These are phyloP conservation scores for Paratilapia polleni DNA, from an alignment of 2,113 vertebrate genomes.

Conservation along the genomic window DNA sequence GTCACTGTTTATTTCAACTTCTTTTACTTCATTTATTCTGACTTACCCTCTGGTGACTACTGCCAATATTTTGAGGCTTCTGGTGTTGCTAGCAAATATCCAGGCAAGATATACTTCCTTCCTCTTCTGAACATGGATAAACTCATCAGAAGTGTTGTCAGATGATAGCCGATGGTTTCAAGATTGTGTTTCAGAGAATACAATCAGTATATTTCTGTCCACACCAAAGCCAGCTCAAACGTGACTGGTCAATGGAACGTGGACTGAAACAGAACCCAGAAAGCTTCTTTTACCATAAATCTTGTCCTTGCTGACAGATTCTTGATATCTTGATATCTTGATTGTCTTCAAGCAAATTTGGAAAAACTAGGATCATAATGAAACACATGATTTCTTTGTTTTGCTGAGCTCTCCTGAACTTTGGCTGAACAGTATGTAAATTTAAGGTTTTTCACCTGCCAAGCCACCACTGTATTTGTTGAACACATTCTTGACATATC, in stretches of 20 bases:
- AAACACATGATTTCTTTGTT: background rate
- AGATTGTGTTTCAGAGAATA: no score
- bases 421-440: background rate
- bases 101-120: no score
- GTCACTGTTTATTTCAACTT: background rate
- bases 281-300: background rate
- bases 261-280: background rate
- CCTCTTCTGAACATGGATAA: no score
- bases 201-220: background rate
- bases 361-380: background rate
- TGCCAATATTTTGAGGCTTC: rapidly evolving
- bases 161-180: no score
- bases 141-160: background rate
- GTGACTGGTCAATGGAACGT: background rate
- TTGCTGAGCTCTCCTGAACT: background rate
- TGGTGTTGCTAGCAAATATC: no score
- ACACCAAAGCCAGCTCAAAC: background rate
- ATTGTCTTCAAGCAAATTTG: background rate
- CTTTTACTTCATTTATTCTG: background rate
- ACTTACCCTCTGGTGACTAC: background rate
- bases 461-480: background rate
- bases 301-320: background rate
- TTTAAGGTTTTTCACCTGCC: constrained; percentile 1
- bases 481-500: constrained; percentile 26
- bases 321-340: background rate